These are phyloP conservation scores for Rhingia rostrata DNA, from an alignment of 2,888 invertebrate genomes.

Conservation along the genomic window DNA sequence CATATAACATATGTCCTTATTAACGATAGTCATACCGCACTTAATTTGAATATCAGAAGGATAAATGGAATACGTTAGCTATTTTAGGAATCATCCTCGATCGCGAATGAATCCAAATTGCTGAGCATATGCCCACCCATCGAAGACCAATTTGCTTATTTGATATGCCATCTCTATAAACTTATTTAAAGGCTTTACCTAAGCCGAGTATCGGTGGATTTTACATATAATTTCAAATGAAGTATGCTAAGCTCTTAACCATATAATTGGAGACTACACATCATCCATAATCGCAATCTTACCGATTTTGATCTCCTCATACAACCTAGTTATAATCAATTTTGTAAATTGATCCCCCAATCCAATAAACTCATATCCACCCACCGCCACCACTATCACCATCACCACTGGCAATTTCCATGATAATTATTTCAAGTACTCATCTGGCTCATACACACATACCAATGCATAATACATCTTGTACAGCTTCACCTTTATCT, in stretches of 20 bases:
- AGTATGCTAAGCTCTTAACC: not conserved
- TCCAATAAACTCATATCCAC: constrained; percentile 14
- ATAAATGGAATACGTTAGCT: no score
- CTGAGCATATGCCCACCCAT: no score
- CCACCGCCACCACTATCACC: not conserved
- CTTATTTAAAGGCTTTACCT: no score
- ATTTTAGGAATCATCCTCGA: no score
- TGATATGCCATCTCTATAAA: no score
- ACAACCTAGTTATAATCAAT: constrained; percentile 66
- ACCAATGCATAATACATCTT: not conserved
- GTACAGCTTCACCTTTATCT: not conserved
- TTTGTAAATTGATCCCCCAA: constrained; percentile 63
- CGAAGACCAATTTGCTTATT: no score
- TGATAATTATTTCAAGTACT: constrained; percentile 57
- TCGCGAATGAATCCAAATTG: no score
- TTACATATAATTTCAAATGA: not conserved
- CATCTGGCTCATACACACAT: constrained; percentile 2
- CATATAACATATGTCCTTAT: no score
- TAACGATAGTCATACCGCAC: no score
- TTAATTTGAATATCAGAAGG: no score
- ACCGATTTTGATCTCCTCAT: constrained; percentile 23
- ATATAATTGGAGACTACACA: not conserved
- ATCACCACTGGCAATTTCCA: constrained; percentile 17
- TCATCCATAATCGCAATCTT: constrained; percentile 18
- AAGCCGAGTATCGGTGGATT: no score